Evolutionary conservation across 2,888 invertebrate species (phyloP).

Genomic region (Cheilosia urbana): DNA sequence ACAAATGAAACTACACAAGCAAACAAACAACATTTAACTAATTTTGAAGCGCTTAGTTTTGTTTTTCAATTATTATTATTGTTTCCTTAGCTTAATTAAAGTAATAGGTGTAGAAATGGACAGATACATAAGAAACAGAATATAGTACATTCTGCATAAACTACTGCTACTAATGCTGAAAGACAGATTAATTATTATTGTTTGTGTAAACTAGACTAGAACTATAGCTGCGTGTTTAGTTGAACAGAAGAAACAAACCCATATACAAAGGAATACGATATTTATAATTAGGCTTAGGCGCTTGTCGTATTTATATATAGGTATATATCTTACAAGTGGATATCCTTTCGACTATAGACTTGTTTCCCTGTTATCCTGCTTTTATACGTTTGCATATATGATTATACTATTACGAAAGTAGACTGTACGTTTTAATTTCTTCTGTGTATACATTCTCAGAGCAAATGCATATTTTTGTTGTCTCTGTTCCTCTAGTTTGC

Average conservation of each 20-base stretch:
- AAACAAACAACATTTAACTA: slow-evolving; percentile 58
- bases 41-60: slow-evolving; percentile 59
- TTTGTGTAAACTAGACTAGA: slow-evolving; percentile 48
- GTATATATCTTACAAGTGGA: slow-evolving; percentile 30
- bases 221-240: slow-evolving; percentile 52
- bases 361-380: slow-evolving; percentile 40
- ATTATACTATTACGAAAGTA: slow-evolving; percentile 14
- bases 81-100: slow-evolving; percentile 56
- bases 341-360: slow-evolving; percentile 32
- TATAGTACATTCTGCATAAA: slow-evolving; percentile 39
- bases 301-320: slow-evolving; percentile 46
- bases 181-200: slow-evolving; percentile 62
- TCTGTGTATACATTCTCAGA: slow-evolving; percentile 36
- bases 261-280: slow-evolving; percentile 36
- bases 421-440: slow-evolving; percentile 3
- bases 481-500: slow-evolving; percentile 61
- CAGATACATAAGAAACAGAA: slow-evolving; percentile 23
- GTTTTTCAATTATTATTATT: slow-evolving; percentile 40
- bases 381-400: slow-evolving; percentile 46
- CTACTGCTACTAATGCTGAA: slow-evolving; percentile 56
- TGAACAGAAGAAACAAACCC: background rate
- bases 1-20: slow-evolving; percentile 47
- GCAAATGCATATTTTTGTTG: slow-evolving; percentile 27
- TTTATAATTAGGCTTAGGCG: slow-evolving; percentile 49
- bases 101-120: slow-evolving; percentile 51